Conservation (phyloP, 1,140 invertebrate species). For the Eupristina koningsbergeri region DNA sequence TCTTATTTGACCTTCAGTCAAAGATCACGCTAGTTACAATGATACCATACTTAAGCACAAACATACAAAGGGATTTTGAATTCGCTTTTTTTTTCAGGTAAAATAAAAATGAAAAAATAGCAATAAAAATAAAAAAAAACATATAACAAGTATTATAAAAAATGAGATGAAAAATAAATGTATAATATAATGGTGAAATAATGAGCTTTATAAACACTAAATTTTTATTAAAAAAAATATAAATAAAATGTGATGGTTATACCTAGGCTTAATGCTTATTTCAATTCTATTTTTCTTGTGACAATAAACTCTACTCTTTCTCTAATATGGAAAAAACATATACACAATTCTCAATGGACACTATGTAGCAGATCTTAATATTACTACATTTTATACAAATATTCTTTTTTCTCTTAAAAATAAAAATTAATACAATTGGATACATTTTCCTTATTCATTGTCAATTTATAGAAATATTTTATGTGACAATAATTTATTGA, state of each 20-base stretch:
- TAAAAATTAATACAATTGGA: slow-evolving; percentile 35
- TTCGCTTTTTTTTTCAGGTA: slow-evolving; percentile 12
- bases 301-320: slow-evolving; percentile 33
- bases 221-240: slow-evolving; percentile 32
- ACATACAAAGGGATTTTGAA: slow-evolving; percentile 39
- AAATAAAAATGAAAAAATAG: slow-evolving; percentile 4
- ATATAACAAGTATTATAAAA: slow-evolving; percentile 39
- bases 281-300: slow-evolving; percentile 41
- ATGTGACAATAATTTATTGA: slow-evolving; percentile 47
- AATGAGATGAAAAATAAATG: slow-evolving; percentile 39
- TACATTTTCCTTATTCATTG: slow-evolving; percentile 39
- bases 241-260: slow-evolving; percentile 38
- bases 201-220: slow-evolving; percentile 28
- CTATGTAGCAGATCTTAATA: slow-evolving; percentile 44
- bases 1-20: background rate
- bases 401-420: slow-evolving; percentile 30
- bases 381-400: slow-evolving; percentile 53
- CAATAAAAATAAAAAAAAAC: slow-evolving; percentile 37
- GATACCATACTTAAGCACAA: slow-evolving; percentile 39
- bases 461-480: slow-evolving; percentile 42
- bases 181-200: background rate
- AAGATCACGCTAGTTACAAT: slow-evolving; percentile 21
- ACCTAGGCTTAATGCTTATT: slow-evolving; percentile 41
- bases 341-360: slow-evolving; percentile 46
- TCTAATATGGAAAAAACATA: slow-evolving; percentile 42